These are phyloP conservation scores for Odontophorus gujanensis DNA, from an alignment of 2,113 vertebrate species.

Conservation along the genomic window DNA sequence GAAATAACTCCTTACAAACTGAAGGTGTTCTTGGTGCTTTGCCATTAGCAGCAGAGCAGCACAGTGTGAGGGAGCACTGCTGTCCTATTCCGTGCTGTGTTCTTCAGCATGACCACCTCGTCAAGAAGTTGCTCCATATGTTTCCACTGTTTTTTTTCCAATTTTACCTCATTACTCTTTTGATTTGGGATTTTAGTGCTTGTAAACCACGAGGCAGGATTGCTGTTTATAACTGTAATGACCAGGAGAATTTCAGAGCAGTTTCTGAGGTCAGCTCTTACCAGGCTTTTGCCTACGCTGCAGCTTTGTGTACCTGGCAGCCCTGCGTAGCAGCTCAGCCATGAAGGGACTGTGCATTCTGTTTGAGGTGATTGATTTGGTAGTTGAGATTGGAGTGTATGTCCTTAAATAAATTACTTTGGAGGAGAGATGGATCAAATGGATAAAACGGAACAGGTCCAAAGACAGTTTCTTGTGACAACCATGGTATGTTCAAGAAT, in stretches of 20 bases:
- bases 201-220: background rate
- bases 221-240: constrained; percentile 4
- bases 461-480: background rate
- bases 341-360: constrained; percentile 23
- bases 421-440: background rate
- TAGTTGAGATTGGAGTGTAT: background rate
- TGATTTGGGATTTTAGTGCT: background rate
- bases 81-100: background rate
- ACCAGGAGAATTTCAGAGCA: background rate
- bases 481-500: background rate
- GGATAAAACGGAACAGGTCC: background rate
- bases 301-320: background rate
- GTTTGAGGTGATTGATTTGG: background rate
- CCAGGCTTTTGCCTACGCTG: constrained; percentile 22
- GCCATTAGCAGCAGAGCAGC: background rate
- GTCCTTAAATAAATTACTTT: background rate
- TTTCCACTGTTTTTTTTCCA: background rate
- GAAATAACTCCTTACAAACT: background rate
- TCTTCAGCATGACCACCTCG: background rate
- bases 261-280: constrained; percentile 60
- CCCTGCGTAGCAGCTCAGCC: constrained; percentile 7
- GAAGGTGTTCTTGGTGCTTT: background rate
- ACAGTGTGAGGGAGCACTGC: background rate
- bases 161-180: background rate
- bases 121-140: background rate